Base-by-base conservation (phyloP, 2,113 vertebrate species). In the Balaenoptera acutorostrata region DNA sequence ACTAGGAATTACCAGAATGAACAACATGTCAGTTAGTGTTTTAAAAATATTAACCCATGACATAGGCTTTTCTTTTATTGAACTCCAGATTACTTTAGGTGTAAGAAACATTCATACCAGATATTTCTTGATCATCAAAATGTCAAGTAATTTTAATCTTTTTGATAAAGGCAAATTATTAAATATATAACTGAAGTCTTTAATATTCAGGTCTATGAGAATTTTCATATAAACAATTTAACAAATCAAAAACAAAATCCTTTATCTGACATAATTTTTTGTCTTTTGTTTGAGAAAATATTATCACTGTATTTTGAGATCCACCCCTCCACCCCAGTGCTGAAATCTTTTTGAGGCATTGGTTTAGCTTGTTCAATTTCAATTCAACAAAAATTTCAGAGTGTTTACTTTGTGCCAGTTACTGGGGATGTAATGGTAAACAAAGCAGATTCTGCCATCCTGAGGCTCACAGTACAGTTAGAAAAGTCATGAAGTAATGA, bases 111-210 rank as follows among this genome's bases (percentile, higher is more conserved):
- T 64, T 96, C 44, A 72, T 63, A 52, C 12, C 17, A 83, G 13
- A 49, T 81, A 88, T 69, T 81, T 95, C 82, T 88, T 84, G 63
- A 55, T 92, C 23, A 55, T 55, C 23, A 77, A 31, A 17, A 80
- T 66, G 15, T 84, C 27, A 96, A 77, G 61, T 59, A 92, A 92
- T 63, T 95, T 91, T 93, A 61, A 78, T 66, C 80, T 88, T 49
- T 89, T 91, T 88, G 4, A 78, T 66, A 57, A 85, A 95, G 49
- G 15, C 25, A 95, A 91, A 71, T 46, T 64, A 90, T 82, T 72
- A 95, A 68, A 39, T 88, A 49, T 27, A 80, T 6, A 88, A 88
- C 17, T 33, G 44, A 95, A 84, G 21, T 77, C 44, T 80, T 85
- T 68, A 52, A 68, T 39, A 44, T 93, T 84, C 44, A 71, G 59